Evolutionary conservation across 2,888 invertebrate genomes (phyloP), one percentile per base, ranked within the genome.

Genomic region (Linyphia triangularis): DNA sequence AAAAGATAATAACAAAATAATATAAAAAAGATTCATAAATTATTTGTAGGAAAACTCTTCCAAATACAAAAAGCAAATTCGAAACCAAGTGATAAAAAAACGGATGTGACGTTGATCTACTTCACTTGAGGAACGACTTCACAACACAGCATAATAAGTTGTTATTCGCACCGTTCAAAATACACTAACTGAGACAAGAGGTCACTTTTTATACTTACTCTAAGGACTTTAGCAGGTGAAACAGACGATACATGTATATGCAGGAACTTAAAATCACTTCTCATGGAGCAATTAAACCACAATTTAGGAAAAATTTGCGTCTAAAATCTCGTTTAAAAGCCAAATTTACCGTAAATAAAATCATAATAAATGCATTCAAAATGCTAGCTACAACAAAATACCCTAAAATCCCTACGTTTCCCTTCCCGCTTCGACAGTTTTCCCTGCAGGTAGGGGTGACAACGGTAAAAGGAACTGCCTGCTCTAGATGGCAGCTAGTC

Each of bases 341-440:
- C 86, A 75, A 81, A 86, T 67, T 81, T 81, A 73, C 67, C 59
- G 30, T 67, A 86, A 86, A 86, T 86, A 86, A 86, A 86, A 86
- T 86, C 86, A 86, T 86, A 86, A 86, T 86, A 86, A 86, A 86
- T 79, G 86, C 86, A 81, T 81, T 79, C 72, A 86, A 86, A 86
- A 86, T 73, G 86, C 86, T 81, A 86, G 79, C 81, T 86, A 86
- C 86, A 86, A 86, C 86, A 81, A 79, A 86, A 86, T 79, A 81
- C 33, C 85, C 86, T 81, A 86, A 86, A 86, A 86, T 86, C 81
- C 79, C 51, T 57, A 63, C 67, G 30, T 81, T 86, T 57, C 86
- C 86, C 79, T 85, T 63, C 86, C 43, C 59, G 37, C 33, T 67
- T 57, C 9, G 65, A 24, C n/a, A 30, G n/a, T 86, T 86, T 86